Percentiles rank a stretch among this genome's conserved stretches.
phyloP scores from a whole-genome alignment of 2,113 vertebrate species.

The Cavia aperea region DNA sequence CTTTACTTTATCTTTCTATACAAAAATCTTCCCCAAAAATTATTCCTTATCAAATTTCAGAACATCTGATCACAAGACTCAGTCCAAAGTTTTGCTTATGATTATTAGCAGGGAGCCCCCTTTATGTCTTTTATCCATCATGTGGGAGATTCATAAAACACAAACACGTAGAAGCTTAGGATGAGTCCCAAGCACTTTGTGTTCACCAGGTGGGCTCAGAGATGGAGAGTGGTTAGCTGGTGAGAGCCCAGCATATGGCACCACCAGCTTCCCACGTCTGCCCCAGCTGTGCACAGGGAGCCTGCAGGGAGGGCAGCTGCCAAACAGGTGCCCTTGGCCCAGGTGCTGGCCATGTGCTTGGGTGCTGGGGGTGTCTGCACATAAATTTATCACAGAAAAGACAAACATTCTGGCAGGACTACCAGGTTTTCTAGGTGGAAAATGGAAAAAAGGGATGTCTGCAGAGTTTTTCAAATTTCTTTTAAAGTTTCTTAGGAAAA shows the following conservation, averaged over 20 bases:
- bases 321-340: conserved; percentile 49
- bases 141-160: background rate
- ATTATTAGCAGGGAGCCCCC: background rate
- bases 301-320: conserved; percentile 24
- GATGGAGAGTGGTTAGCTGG: conserved; percentile 46
- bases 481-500: background rate
- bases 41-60: background rate
- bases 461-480: background rate
- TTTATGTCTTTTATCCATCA: background rate
- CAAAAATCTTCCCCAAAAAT: background rate
- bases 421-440: background rate
- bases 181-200: conserved; percentile 47
- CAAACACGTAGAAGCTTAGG: conserved; percentile 30
- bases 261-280: conserved; percentile 33
- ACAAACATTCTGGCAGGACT: conserved; percentile 34
- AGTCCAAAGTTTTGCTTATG: background rate
- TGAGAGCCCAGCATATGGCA: conserved; percentile 56
- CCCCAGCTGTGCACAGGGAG: conserved; percentile 48
- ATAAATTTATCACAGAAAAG: conserved; percentile 4
- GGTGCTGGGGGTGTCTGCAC: background rate
- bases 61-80: background rate
- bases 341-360: conserved; percentile 15
- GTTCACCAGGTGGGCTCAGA: conserved; percentile 54
- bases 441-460: background rate
- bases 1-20: background rate